Percentiles rank a stretch among this genome's conserved stretches.
phyloP scores from a whole-genome alignment of 53 echinoderm and acorn worm species.

The Glandiceps talaboti region DNA sequence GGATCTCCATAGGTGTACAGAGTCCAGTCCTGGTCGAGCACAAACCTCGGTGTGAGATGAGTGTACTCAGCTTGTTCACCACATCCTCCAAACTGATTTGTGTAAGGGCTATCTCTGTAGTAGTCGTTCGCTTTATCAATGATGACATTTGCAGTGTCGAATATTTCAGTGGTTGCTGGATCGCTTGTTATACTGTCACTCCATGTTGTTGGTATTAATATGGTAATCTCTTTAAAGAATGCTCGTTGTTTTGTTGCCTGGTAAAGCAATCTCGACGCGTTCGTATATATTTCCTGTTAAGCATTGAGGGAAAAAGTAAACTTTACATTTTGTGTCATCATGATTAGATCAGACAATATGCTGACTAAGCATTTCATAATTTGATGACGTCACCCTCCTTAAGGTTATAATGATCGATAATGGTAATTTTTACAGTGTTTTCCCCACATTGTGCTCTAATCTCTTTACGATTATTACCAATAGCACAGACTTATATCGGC shows the following conservation, averaged over 20 bases:
- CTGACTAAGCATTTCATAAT: no score
- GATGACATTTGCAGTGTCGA: conserved; percentile 17
- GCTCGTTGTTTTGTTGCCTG: conserved; percentile 25
- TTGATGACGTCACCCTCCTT: no score
- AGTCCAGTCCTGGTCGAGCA: background rate
- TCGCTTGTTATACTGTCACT: conserved; percentile 2
- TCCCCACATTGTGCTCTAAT: no score
- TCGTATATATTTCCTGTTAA: conserved; percentile 21
- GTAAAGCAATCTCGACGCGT: conserved; percentile 25
- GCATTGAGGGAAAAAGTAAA: background rate
- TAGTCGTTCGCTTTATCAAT: conserved; percentile 9
- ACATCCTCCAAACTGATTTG: conserved; percentile 42
- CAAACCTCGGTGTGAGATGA: conserved; percentile 31
- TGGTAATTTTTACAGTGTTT: no score
- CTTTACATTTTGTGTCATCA: background rate
- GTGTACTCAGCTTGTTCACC: conserved; percentile 44
- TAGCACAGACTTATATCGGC: no score
- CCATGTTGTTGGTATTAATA: conserved; percentile 36
- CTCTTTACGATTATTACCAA: no score
- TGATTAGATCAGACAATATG: no score
- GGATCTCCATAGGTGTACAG: conserved; percentile 27
- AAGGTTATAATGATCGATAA: no score
- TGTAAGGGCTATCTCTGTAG: conserved; percentile 30
- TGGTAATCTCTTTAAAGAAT: conserved; percentile 28
- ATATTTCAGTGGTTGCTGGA: conserved; percentile 8